Evolutionary conservation across 2,888 invertebrate species (phyloP).

Genomic region (Heteromurus nitidus): DNA sequence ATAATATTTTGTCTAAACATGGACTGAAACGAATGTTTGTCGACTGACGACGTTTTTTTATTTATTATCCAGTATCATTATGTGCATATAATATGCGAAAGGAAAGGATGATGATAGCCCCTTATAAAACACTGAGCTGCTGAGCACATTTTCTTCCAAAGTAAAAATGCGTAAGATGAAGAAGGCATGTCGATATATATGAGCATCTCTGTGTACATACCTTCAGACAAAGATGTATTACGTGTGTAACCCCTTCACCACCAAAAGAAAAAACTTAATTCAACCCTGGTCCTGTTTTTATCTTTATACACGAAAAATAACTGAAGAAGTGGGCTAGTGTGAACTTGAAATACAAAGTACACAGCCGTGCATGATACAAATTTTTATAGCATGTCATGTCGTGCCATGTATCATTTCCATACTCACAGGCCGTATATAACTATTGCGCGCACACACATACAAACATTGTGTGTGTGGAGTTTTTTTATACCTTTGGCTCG

Average conservation of each 20-base stretch:
- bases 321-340: slow-evolving; percentile 17
- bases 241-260: neutral
- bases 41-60: neutral
- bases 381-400: slow-evolving; percentile 18
- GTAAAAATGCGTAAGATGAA: too few species aligned
- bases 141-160: neutral
- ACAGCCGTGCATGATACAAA: slow-evolving; percentile 12
- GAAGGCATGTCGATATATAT: neutral
- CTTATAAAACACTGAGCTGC: neutral
- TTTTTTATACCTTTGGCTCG: neutral
- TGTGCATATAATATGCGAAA: slow-evolving; percentile 1
- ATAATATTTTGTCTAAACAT: slow-evolving; percentile 1
- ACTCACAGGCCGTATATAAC: slow-evolving; percentile 3
- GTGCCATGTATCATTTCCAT: slow-evolving; percentile 40
- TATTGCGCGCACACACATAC: too few species aligned
- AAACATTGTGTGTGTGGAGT: too few species aligned
- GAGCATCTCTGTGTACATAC: neutral
- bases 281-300: slow-evolving; percentile 5
- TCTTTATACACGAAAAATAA: neutral
- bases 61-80: slow-evolving; percentile 24
- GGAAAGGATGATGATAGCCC: neutral
- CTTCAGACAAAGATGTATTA: neutral
- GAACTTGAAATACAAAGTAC: slow-evolving; percentile 49
- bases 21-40: neutral
- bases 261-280: slow-evolving; percentile 7